A percentile compares a stretch with the other conserved stretches of the same genome.
phyloP scores from a whole-genome alignment of 2,888 invertebrate genomes.

The Oeneis ivallda region DNA sequence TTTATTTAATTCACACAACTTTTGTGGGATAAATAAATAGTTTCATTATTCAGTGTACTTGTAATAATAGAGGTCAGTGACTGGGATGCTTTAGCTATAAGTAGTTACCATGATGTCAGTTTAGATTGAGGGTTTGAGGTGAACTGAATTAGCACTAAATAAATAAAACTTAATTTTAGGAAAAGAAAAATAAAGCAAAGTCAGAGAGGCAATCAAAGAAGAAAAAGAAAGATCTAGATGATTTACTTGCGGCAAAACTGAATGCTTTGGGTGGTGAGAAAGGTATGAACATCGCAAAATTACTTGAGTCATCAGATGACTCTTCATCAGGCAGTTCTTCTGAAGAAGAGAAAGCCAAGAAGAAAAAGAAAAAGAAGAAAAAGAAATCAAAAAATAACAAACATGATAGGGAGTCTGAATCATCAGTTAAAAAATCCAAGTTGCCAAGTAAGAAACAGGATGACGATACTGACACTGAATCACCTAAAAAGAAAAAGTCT shows the following conservation, averaged over 20 bases:
- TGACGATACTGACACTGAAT: constrained; percentile 20
- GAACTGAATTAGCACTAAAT: not conserved
- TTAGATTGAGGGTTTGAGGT: not conserved
- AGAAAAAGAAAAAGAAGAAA: constrained; percentile 58
- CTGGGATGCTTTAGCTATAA: too few relatives aligned
- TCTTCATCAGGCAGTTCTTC: constrained; percentile 56
- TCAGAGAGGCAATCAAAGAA: constrained; percentile 73
- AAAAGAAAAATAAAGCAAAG: constrained; percentile 70
- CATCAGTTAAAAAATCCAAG: constrained; percentile 47
- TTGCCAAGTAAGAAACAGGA: constrained; percentile 18
- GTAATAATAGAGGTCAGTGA: too few relatives aligned
- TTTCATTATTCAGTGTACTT: too few relatives aligned
- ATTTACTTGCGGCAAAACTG: constrained; percentile 86
- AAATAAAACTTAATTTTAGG: constrained; percentile 46
- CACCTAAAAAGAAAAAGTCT: constrained; percentile 11
- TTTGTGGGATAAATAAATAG: too few relatives aligned
- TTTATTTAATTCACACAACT: too few relatives aligned
- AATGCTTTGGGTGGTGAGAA: constrained; percentile 82
- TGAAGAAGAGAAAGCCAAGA: constrained; percentile 47
- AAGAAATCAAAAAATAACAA: constrained; percentile 48
- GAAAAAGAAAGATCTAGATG: constrained; percentile 82
- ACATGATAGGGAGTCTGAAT: constrained; percentile 28
- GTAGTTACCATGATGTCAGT: not conserved
- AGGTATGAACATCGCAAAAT: constrained; percentile 60
- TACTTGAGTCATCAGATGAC: constrained; percentile 59